phyloP scores from a whole-genome alignment of 2,113 vertebrate genomes.

The Oophaga pumilio region DNA sequence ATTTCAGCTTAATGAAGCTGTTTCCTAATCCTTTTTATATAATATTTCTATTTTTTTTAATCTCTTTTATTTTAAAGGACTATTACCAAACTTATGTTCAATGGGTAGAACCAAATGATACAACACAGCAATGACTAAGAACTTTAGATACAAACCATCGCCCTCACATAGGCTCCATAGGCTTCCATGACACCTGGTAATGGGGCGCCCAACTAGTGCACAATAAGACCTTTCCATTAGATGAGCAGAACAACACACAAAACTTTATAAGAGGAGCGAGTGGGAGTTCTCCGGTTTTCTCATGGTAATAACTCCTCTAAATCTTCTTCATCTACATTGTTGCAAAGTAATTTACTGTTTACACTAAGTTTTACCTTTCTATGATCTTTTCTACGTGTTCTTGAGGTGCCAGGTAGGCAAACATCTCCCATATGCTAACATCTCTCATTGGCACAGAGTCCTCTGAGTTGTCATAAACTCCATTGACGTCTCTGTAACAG shows the following conservation, averaged over 20 bases:
- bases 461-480: not conserved
- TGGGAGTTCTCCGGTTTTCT: no score
- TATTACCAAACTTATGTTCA: not conserved
- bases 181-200: no score
- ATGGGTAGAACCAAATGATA: not conserved
- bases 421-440: not conserved
- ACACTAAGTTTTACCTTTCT: no score
- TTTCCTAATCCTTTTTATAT: not conserved
- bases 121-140: not conserved
- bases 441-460: not conserved
- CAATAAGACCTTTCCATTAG: no score
- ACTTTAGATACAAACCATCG: not conserved
- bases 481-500: not conserved
- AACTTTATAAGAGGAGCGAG: no score
- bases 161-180: no score
- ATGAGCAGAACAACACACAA: no score
- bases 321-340: no score
- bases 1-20: not conserved
- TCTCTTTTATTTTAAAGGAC: not conserved
- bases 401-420: not conserved
- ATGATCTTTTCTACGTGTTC: not conserved
- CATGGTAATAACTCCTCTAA: no score
- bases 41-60: not conserved
- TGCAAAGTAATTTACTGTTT: no score
- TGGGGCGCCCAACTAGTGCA: no score